A percentile compares a stretch with the other conserved stretches of the same genome.
Conservation (phyloP, 53 echinoderm and acorn worm species). For the Astropecten irregularis region DNA sequence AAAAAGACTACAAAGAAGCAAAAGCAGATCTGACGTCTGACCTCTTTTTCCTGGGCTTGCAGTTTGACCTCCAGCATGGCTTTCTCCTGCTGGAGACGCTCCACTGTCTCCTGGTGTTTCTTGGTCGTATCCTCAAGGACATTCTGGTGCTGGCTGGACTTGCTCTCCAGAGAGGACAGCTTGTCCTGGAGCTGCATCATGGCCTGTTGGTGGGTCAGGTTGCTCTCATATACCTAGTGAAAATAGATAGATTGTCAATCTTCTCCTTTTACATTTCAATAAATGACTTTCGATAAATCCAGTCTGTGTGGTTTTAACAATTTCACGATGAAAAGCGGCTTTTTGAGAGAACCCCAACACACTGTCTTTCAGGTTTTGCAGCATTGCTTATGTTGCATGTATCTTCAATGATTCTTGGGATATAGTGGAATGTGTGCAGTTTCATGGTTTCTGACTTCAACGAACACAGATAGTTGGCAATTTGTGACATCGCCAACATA, state of each 20-base stretch:
- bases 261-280: neutral
- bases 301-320: too few relatives aligned
- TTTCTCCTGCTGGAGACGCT: constrained; percentile 92
- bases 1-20: neutral
- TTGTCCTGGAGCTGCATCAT: constrained; percentile 83
- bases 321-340: too few relatives aligned
- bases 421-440: too few relatives aligned
- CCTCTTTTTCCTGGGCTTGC: constrained; percentile 89
- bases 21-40: too few relatives aligned
- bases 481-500: too few relatives aligned
- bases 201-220: constrained; percentile 71
- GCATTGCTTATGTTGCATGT: too few relatives aligned
- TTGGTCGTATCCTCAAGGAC: constrained; percentile 77
- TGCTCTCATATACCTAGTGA: constrained; percentile 77
- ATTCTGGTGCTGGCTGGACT: constrained; percentile 87
- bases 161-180: constrained; percentile 69
- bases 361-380: too few relatives aligned
- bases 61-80: constrained; percentile 92
- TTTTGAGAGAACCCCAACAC: too few relatives aligned
- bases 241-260: neutral
- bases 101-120: constrained; percentile 87
- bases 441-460: too few relatives aligned
- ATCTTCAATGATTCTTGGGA: too few relatives aligned
- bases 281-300: too few relatives aligned
- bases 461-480: too few relatives aligned